Conservation (phyloP, 2,888 invertebrate species). For the Onthophagus sagittarius region DNA sequence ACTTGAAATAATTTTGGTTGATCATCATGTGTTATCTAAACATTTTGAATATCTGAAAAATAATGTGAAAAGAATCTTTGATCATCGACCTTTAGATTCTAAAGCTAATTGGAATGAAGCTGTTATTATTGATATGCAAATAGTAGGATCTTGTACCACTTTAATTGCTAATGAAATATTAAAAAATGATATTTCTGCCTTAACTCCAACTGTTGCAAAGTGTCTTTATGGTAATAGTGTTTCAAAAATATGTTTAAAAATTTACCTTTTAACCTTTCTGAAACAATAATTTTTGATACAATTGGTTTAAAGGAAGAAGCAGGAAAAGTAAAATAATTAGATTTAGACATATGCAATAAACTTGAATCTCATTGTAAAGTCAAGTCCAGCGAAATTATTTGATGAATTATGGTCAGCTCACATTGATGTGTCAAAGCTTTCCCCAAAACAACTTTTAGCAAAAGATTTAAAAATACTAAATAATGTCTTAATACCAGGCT, state of each 20-base stretch:
- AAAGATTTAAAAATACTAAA: slow-evolving; percentile 72
- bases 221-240: slow-evolving; percentile 49
- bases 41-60: slow-evolving; percentile 54
- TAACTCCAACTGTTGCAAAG: slow-evolving; percentile 39
- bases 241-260: background rate
- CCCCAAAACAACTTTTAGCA: slow-evolving; percentile 62
- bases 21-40: slow-evolving; percentile 68
- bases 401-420: slow-evolving; percentile 60
- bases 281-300: slow-evolving; percentile 77
- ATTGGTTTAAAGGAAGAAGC: slow-evolving; percentile 68
- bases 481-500: slow-evolving; percentile 51
- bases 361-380: slow-evolving; percentile 57
- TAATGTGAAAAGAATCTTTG: slow-evolving; percentile 65
- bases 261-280: slow-evolving; percentile 50
- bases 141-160: slow-evolving; percentile 79
- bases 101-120: slow-evolving; percentile 40
- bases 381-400: slow-evolving; percentile 48
- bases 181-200: slow-evolving; percentile 3
- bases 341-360: slow-evolving; percentile 55
- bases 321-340: slow-evolving; percentile 64
- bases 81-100: slow-evolving; percentile 66
- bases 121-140: slow-evolving; percentile 54
- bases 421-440: slow-evolving; percentile 62
- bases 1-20: slow-evolving; percentile 63
- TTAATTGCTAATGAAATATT: slow-evolving; percentile 58